Conservation (phyloP, 2,888 invertebrate genomes). For the Pachycephus smyrnensis region DNA sequence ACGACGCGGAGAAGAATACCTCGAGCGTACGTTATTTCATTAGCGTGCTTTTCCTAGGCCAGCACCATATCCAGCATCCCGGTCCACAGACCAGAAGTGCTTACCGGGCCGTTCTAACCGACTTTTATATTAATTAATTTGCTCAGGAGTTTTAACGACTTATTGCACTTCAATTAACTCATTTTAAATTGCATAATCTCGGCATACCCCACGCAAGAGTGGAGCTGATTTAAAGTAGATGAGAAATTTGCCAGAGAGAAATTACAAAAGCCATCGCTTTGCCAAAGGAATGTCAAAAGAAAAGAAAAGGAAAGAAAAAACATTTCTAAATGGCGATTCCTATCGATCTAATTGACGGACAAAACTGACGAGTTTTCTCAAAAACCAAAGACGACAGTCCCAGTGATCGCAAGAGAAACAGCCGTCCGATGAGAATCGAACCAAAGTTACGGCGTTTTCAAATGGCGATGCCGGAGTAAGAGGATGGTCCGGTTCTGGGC, state of each 20-base stretch:
- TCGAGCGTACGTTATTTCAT: slow-evolving; percentile 53
- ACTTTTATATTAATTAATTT: slow-evolving; percentile 60
- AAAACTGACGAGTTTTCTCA: no score
- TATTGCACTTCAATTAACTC: slow-evolving; percentile 62
- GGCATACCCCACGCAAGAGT: not conserved
- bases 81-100: not conserved
- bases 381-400: no score
- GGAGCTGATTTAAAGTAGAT: no score
- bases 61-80: not conserved
- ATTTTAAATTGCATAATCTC: slow-evolving; percentile 55
- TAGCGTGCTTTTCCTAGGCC: slow-evolving; percentile 43
- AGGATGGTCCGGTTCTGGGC: slow-evolving; percentile 28
- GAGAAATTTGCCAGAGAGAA: no score
- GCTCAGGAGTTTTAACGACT: slow-evolving; percentile 59
- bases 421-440: no score
- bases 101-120: slow-evolving; percentile 42
- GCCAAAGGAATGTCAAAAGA: no score
- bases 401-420: no score
- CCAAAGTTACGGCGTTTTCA: not conserved
- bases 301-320: no score
- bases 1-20: slow-evolving; percentile 38
- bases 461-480: not conserved
- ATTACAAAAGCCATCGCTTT: no score
- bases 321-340: no score
- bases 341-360: no score